A percentile compares a stretch with the other conserved stretches of the same genome.
These are phyloP conservation scores for Trichosurus vulpecula DNA, from an alignment of 2,797 vertebrate species.

Conservation along the genomic window DNA sequence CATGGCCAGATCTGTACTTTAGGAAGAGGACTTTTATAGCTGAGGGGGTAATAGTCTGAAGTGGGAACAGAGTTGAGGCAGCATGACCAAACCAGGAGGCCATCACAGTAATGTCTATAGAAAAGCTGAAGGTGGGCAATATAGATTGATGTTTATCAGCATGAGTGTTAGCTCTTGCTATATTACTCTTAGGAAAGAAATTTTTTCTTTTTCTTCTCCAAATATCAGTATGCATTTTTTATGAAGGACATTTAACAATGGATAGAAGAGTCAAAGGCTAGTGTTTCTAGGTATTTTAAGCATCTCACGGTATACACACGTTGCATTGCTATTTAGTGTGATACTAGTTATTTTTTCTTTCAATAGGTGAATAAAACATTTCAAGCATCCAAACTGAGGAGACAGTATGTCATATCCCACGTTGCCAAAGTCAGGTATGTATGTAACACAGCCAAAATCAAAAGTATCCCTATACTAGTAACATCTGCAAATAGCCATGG, in stretches of 20 bases:
- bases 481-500: not conserved
- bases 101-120: conserved; percentile 12
- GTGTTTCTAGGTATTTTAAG: not conserved
- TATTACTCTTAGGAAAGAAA: not conserved
- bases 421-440: conserved; percentile 87
- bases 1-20: not conserved
- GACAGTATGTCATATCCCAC: conserved; percentile 83
- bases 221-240: conserved; percentile 2
- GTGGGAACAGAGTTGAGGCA: not conserved
- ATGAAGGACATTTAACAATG: not conserved
- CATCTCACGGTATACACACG: not conserved
- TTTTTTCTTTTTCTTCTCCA: not conserved
- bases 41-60: not conserved
- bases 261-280: not conserved
- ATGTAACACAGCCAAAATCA: conserved; percentile 70
- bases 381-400: conserved; percentile 84
- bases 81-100: not conserved
- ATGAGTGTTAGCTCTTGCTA: conserved; percentile 23
- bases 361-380: conserved; percentile 87
- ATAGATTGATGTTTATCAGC: conserved; percentile 2
- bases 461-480: not conserved
- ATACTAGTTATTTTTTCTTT: conserved; percentile 36
- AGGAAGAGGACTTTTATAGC: not conserved
- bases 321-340: not conserved
- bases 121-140: conserved; percentile 25